Conservation (phyloP, 2,888 invertebrate genomes). For the Epistrophe grossulariae region DNA sequence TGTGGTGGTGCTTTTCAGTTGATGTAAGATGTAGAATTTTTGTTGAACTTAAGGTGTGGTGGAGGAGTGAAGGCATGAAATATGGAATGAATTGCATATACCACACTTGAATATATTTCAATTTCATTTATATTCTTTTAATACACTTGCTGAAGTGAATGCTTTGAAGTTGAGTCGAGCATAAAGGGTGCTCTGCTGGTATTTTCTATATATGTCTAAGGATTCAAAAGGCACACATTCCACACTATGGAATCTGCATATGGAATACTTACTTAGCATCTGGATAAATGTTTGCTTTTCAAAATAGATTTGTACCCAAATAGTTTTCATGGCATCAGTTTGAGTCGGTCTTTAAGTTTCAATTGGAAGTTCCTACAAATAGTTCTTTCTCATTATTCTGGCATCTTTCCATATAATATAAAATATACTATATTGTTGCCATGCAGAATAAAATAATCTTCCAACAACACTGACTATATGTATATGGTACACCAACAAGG, state of each 20-base stretch:
- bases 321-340: slow-evolving; percentile 10
- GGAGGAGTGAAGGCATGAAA: slow-evolving; percentile 65
- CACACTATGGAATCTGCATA: slow-evolving; percentile 4
- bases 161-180: slow-evolving; percentile 57
- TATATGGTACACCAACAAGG: no score
- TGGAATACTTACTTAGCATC: slow-evolving; percentile 28
- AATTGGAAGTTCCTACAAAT: slow-evolving; percentile 21
- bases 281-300: slow-evolving; percentile 60
- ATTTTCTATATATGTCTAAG: neutral
- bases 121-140: slow-evolving; percentile 71
- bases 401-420: slow-evolving; percentile 13
- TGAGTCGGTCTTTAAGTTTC: slow-evolving; percentile 43
- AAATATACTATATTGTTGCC: neutral
- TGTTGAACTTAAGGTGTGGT: neutral
- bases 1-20: slow-evolving; percentile 4
- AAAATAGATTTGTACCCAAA: slow-evolving; percentile 51
- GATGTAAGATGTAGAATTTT: slow-evolving; percentile 2
- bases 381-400: slow-evolving; percentile 27
- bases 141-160: slow-evolving; percentile 60
- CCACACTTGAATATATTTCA: slow-evolving; percentile 72
- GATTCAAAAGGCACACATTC: slow-evolving; percentile 47
- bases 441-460: neutral
- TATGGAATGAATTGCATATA: slow-evolving; percentile 68
- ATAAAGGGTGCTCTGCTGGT: slow-evolving; percentile 40
- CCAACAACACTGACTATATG: neutral